Evolutionary conservation across 2,888 invertebrate species (phyloP).

Genomic region (Philaethria dido): DNA sequence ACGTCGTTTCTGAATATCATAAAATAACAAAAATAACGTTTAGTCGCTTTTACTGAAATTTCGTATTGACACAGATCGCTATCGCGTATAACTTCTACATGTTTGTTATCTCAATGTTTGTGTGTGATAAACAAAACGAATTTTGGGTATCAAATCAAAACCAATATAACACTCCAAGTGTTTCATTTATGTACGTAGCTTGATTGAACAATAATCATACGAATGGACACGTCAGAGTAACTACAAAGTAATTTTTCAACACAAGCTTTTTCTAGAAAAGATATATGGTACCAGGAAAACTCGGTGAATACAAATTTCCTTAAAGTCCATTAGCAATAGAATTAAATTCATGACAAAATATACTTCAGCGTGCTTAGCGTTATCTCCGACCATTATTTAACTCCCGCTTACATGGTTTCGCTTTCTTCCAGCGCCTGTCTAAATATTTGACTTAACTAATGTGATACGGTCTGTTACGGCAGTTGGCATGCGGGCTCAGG

Average conservation of each 20-base stretch:
- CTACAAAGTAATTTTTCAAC: background rate
- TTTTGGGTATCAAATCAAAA: background rate
- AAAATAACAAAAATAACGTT: too few species aligned
- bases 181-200: background rate
- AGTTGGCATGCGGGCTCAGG: conserved; percentile 42
- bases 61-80: background rate
- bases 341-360: conserved; percentile 17
- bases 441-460: conserved; percentile 69
- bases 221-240: background rate
- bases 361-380: conserved; percentile 23
- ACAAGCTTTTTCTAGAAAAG: background rate
- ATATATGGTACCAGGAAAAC: background rate
- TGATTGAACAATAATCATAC: background rate
- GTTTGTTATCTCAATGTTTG: background rate
- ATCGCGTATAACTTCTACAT: background rate
- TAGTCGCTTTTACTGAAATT: too few species aligned
- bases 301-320: conserved; percentile 3
- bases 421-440: conserved; percentile 53
- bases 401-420: conserved; percentile 50
- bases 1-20: too few species aligned
- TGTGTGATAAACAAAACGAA: background rate
- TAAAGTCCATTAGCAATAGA: conserved; percentile 6
- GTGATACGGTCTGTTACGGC: conserved; percentile 49
- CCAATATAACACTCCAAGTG: conserved; percentile 1
- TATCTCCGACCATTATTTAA: conserved; percentile 43